Percentiles rank a stretch among this genome's conserved stretches.
These are phyloP conservation scores for Drosophila formosana DNA, from an alignment of 2,888 invertebrate species.

Conservation along the genomic window DNA sequence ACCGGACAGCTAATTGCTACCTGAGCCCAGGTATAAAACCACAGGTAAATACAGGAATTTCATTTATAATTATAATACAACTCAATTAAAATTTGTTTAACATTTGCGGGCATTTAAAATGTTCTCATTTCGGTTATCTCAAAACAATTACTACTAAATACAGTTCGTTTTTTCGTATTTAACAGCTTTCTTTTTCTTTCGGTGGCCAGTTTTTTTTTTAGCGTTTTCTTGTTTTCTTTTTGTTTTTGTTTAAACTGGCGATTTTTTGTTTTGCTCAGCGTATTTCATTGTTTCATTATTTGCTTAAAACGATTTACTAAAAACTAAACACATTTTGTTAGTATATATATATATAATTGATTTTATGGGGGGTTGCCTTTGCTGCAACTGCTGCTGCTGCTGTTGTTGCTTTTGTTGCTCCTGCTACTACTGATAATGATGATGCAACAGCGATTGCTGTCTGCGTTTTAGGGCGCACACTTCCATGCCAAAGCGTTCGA, in stretches of 20 bases:
- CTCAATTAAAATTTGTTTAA: constrained; percentile 66
- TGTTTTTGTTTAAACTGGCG: constrained; percentile 14
- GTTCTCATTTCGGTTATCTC: constrained; percentile 37
- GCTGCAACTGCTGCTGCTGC: constrained; percentile 37
- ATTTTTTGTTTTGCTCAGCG: constrained; percentile 33
- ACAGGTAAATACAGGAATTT: constrained; percentile 59
- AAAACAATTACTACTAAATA: constrained; percentile 54
- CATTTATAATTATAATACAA: constrained; percentile 70
- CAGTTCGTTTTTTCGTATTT: constrained; percentile 43
- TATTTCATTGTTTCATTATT: constrained; percentile 64
- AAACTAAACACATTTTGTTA: constrained; percentile 69
- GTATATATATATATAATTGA: constrained; percentile 59
- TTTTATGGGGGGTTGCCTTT: constrained; percentile 30
- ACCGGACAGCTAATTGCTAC: constrained; percentile 33
- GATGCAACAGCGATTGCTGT: constrained; percentile 16
- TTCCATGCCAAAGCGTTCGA: constrained; percentile 29
- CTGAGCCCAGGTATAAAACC: constrained; percentile 44
- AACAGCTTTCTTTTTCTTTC: constrained; percentile 32
- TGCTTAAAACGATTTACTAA: constrained; percentile 70
- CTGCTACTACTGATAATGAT: background rate
- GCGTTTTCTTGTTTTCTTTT: background rate
- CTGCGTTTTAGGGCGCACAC: constrained; percentile 45
- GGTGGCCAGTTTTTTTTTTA: constrained; percentile 15
- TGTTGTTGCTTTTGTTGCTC: constrained; percentile 38
- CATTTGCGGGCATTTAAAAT: constrained; percentile 57